Evolutionary conservation across 2,797 vertebrate genomes (phyloP), one percentile per base, ranked within the genome.

Genomic region (Prunella strophiata): DNA sequence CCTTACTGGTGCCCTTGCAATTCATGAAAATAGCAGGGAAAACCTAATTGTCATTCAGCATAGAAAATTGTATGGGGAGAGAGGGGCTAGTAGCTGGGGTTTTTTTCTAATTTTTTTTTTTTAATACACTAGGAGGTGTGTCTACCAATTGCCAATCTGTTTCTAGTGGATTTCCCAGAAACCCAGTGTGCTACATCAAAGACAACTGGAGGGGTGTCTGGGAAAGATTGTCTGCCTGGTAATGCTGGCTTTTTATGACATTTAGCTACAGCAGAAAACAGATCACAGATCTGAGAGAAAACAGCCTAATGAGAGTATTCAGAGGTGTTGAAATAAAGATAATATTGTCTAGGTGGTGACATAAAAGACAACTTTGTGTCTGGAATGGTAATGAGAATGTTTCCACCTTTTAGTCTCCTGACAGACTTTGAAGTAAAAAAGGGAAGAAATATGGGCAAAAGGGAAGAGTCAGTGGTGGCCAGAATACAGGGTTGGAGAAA

Each of bases 241-340:
- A 70, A 67, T 70, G 67, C 54, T 2, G 10, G 19, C 40, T 90
- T 88, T 93, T 91, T 79, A 72, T 84, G 80, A 79, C 86, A 92
- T 87, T 91, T 71, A 95, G 58, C 81, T 93, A 61, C 27, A 38
- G 88, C 63, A 81, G 86, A 91, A 91, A 96, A 88, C 73, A 91
- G 71, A 94, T 93, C 66, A 91, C 79, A 91, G 84, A 80, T 82
- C 58, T 85, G 92, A 95, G 84, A 92, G 87, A 77, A 94, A 96
- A 82, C 77, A 88, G 71, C 78, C 81, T 96, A 94, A 96, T 96
- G 88, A 87, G 88, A 89, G 90, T 81, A 67, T 96, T 96, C 89
- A 86, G 91, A 91, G 85, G 55, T 94, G 84, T 84, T 95, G 84
- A 96, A 95, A 90, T 96, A 95, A 84, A 95, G 91, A 91, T 93